Evolutionary conservation across 2,888 invertebrate species (phyloP).

Genomic region (Mimas tiliae): DNA sequence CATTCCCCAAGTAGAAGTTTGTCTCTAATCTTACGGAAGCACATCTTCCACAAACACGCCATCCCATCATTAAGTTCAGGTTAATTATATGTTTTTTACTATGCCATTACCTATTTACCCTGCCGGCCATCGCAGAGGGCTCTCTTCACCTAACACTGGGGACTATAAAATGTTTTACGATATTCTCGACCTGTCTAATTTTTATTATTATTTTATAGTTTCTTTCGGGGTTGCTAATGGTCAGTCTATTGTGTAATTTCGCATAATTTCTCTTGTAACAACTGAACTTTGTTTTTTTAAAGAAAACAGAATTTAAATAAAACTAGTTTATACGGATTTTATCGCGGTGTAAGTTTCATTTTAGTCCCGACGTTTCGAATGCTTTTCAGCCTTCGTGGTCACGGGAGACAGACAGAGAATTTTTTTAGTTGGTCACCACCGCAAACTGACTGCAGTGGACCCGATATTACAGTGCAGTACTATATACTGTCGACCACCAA

Average conservation of each 20-base stretch:
- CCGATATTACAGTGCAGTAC: no score
- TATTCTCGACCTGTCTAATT: conserved; percentile 4
- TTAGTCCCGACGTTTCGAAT: no score
- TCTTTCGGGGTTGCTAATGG: not conserved
- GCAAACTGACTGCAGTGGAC: no score
- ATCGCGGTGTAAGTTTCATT: no score
- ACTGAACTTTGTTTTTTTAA: not conserved
- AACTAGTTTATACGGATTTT: no score
- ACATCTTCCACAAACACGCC: conserved; percentile 34
- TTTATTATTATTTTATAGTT: conserved; percentile 20
- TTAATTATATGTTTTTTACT: conserved; percentile 49
- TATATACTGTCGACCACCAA: no score
- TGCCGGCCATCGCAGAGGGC: conserved; percentile 35
- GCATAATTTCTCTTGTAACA: not conserved
- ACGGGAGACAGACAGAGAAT: no score
- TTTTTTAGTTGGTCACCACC: no score
- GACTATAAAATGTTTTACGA: conserved; percentile 22
- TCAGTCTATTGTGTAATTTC: not conserved
- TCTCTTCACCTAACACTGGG: conserved; percentile 25
- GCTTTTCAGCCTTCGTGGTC: no score
- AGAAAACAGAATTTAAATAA: not conserved
- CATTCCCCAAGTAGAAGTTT: not conserved
- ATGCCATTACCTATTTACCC: conserved; percentile 47
- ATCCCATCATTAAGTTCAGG: conserved; percentile 44
- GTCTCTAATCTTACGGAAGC: conserved; percentile 8